Base-by-base conservation (phyloP, 2,888 invertebrate genomes). In the Lumbricus terrestris region DNA sequence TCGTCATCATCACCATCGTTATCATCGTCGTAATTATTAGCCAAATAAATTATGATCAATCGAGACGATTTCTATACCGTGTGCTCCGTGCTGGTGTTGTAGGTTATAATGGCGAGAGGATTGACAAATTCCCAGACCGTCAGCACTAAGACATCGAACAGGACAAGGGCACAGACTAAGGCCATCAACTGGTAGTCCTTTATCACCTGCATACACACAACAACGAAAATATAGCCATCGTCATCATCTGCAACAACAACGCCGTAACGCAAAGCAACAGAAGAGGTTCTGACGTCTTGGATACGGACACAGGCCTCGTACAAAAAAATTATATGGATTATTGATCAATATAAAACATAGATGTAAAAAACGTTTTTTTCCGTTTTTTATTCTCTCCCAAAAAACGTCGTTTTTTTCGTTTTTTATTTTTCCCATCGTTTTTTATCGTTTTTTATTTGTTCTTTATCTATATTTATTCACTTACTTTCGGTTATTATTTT, bases 101-200 rank as follows among this genome's bases (percentile, higher is more conserved):
- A 90, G 85, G 85, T 88, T 20, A 83, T 69, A 23, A 92, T 89
- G n/a, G 91, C 89, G 20, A 92, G 90, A 8, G 93, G 93, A 89
- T 93, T 92, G 37, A 92, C 82, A 16, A 92, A 35, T 89, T 92
- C 92, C 93, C 93, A 93, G 20, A 91, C 91, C 3, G 91, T 89
- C n/a, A 93, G 90, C 18, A 93, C 91, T 16, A 92, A 33, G n/a
- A 92, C 91, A 88, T 93, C 93, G 38, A 93, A 88, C 11, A 90
- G 91, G 4, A 93, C 92, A n/a, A 93, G 91, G 4, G 91, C 91
- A 33, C 90, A 91, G 15, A 93, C 93, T 89, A 93, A 92, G 5
- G 91, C 92, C 88, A 93, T 91, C 90, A 93, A 90, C 90, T 93
- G 91, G 88, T 89, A 91, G 90, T 93, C 92, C 89, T 93, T 93